phyloP scores from a whole-genome alignment of 1,140 invertebrate species.

The Araneus ventricosus region DNA sequence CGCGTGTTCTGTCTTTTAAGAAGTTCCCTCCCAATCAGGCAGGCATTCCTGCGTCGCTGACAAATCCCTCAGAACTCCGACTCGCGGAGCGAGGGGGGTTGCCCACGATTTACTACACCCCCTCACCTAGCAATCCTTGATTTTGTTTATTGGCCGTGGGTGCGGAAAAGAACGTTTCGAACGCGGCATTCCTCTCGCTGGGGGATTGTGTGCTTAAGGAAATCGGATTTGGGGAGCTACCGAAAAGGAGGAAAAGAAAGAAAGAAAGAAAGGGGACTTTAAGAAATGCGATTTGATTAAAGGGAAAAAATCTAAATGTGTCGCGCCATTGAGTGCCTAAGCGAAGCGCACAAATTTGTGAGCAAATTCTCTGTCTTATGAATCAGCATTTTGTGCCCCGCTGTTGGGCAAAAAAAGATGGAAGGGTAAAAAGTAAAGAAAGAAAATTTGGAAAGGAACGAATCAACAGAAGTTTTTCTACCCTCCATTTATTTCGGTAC shows the following conservation, averaged over 20 bases:
- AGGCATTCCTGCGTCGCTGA: background rate
- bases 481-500: background rate
- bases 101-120: background rate
- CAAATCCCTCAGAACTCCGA: background rate
- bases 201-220: background rate
- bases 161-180: background rate
- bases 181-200: background rate
- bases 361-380: background rate
- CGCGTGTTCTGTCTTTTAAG: background rate
- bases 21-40: background rate
- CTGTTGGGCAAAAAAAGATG: background rate
- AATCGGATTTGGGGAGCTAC: background rate
- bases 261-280: background rate
- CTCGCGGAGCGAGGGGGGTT: background rate
- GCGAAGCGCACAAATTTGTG: no score
- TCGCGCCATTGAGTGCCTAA: background rate
- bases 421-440: no score
- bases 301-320: background rate
- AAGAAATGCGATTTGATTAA: constrained; percentile 3
- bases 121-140: background rate
- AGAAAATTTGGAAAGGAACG: background rate
- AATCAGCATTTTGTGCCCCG: background rate
- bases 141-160: constrained; percentile 21
- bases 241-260: background rate
- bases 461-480: background rate